Percentiles rank a stretch among this genome's conserved stretches.
These are phyloP conservation scores for Eolophus roseicapilla DNA, from an alignment of 2,113 vertebrate genomes.

Conservation along the genomic window DNA sequence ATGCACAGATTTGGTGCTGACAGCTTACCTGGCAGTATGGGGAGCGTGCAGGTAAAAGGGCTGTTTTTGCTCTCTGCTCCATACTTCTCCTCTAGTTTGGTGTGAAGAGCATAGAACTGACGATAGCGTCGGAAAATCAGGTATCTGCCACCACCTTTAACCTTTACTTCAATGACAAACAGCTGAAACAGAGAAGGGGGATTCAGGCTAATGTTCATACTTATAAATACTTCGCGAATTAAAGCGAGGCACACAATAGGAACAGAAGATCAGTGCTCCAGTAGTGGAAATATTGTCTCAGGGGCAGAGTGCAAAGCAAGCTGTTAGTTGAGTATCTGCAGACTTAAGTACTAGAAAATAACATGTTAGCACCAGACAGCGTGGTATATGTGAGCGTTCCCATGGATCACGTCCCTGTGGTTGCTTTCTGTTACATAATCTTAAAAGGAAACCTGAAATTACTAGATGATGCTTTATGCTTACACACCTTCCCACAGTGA, in stretches of 20 bases:
- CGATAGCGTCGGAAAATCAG: slow-evolving; percentile 92
- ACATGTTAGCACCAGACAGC: neutral
- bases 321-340: neutral
- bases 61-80: slow-evolving; percentile 69
- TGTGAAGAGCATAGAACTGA: slow-evolving; percentile 86
- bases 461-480: neutral
- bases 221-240: neutral
- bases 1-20: neutral
- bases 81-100: slow-evolving; percentile 85
- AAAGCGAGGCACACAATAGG: neutral
- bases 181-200: slow-evolving; percentile 66
- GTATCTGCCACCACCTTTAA: slow-evolving; percentile 89
- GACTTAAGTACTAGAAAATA: neutral
- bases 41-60: slow-evolving; percentile 79
- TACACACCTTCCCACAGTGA: neutral
- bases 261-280: neutral
- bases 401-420: neutral
- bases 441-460: neutral
- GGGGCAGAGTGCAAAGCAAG: neutral
- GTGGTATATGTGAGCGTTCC: neutral
- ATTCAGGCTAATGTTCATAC: neutral
- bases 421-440: neutral
- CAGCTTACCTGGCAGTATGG: slow-evolving; percentile 84
- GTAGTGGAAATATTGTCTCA: neutral
- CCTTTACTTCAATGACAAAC: slow-evolving; percentile 94